Conservation (phyloP, 2,113 vertebrate species). For the Hoplias malabaricus region DNA sequence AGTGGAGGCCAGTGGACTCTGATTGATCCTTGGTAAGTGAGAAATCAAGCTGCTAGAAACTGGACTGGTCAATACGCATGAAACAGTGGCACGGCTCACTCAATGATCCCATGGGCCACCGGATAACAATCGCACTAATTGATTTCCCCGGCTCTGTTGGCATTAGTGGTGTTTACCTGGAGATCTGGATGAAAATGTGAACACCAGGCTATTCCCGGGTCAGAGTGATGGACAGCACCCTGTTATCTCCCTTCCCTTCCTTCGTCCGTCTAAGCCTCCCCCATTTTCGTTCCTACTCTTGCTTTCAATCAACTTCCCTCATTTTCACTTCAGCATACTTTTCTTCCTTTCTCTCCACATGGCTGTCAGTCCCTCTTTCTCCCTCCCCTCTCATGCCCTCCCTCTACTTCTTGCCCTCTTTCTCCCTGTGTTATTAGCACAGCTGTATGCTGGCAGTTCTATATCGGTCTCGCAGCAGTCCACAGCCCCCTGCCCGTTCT, state of each 20-base stretch:
- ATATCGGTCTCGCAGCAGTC: neutral
- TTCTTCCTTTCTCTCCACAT: neutral
- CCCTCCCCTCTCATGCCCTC: slow-evolving; percentile 7
- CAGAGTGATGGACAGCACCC: slow-evolving; percentile 2
- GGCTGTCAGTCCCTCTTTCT: neutral
- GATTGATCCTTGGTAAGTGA: neutral
- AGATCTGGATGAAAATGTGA: neutral
- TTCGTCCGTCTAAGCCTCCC: neutral
- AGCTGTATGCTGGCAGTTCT: slow-evolving; percentile 2
- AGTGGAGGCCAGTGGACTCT: no score
- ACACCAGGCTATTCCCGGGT: neutral
- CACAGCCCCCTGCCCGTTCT: neutral
- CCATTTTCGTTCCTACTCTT: neutral
- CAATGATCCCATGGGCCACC: neutral
- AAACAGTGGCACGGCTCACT: neutral
- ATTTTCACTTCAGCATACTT: neutral
- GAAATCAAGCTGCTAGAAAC: neutral
- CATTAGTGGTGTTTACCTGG: neutral
- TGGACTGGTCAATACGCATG: neutral
- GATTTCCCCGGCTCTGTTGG: neutral
- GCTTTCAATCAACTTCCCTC: neutral
- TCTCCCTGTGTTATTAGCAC: slow-evolving; percentile 19
- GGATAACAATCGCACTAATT: neutral
- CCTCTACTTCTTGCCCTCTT: neutral
- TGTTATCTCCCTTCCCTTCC: neutral